A percentile compares a stretch with the other conserved stretches of the same genome.
Evolutionary conservation across 2,113 vertebrate species (phyloP).

Genomic region (Corvus moneduloides): DNA sequence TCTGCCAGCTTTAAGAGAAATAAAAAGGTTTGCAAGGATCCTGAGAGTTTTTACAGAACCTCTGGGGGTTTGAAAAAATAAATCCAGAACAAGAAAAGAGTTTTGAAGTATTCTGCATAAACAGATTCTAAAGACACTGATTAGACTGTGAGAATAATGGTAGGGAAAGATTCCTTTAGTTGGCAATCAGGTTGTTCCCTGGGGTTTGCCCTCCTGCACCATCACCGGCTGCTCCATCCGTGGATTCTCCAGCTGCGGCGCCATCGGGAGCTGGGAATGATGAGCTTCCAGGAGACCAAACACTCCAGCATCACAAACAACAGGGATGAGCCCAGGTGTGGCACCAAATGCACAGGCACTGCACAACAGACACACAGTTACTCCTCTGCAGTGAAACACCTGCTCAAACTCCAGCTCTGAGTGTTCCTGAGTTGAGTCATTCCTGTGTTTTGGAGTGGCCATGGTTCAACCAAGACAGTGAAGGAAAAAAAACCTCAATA

Average conservation of each 20-base stretch:
- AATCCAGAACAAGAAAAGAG: conserved; percentile 28
- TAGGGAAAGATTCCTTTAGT: neutral
- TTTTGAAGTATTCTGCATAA: neutral
- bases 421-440: neutral
- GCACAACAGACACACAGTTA: rapidly evolving
- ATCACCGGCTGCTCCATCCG: neutral
- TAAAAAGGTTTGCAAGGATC: conserved; percentile 59
- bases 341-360: neutral
- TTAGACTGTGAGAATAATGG: neutral
- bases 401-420: neutral
- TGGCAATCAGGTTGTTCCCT: neutral
- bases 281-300: neutral
- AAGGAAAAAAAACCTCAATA: neutral
- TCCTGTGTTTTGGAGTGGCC: neutral
- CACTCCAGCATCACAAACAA: rapidly evolving
- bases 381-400: neutral
- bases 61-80: conserved; percentile 49
- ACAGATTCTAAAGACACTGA: neutral
- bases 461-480: neutral
- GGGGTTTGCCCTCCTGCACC: neutral
- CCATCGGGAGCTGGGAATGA: neutral
- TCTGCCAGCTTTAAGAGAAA: conserved; percentile 62
- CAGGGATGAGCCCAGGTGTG: neutral
- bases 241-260: neutral
- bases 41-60: conserved; percentile 56